Evolutionary conservation across 1,140 invertebrate species (phyloP), one percentile per base, ranked within the genome.

Genomic region (Heterodera carotae): DNA sequence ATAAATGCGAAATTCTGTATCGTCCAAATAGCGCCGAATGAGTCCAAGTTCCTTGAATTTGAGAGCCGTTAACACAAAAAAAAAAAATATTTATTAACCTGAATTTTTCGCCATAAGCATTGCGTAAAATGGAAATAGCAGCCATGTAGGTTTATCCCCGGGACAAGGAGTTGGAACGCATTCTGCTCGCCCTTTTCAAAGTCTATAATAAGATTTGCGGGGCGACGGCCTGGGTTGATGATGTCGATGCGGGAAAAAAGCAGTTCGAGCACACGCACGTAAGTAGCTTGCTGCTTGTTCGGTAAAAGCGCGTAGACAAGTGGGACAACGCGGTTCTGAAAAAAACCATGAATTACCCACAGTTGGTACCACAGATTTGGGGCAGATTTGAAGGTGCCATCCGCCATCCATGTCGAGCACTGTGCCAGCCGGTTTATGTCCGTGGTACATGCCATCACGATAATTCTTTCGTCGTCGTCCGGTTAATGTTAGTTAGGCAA

Each of bases 341-440:
- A 36, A 5, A 7, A 15, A 2, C 36, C n/a, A 34, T 62, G 62
- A 34, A 74, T 62, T 60, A 74, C 71, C 71, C 71, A 74, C 27
- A 74, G n/a, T 25, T 74, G 48, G 8, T 74, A 74, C 56, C 56
- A 62, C 27, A 59, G 3, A 0, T 53, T 25, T 0, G 56, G 71
- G 25, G 56, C 71, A 7, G 36, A 53, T 74, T 62, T 74, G 56
- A 74, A 74, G 6, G 71, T 74, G 27, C 71, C 71, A 62, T 74
- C 71, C 18, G 25, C 56, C 33, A 74, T 25, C 71, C 71, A 74
- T 18, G 56, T 64, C 22, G n/a, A 25, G 25, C 39, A 74, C 18
- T 59, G 33, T n/a, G n/a, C 31, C n/a, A 74, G 25, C 2, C 71
- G 71, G 27, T n/a, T 18, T 33, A 74, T n/a, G 39, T 74, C 71